Base-by-base conservation (phyloP, 2,888 invertebrate genomes). In the Dermolepida albohirtum region DNA sequence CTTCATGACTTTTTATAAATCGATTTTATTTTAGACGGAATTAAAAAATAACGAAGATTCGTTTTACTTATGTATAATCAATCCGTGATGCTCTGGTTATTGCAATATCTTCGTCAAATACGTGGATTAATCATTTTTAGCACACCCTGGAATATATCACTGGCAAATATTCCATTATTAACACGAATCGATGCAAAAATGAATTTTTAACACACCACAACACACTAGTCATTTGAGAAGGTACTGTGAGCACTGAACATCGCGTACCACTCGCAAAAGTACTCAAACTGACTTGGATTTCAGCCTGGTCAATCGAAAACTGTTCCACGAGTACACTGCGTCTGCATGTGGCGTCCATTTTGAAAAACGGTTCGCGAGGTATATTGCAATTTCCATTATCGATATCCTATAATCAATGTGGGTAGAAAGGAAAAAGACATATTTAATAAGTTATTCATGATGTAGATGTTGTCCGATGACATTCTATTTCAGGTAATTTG, bases 321-420 rank as follows among this genome's bases (percentile, higher is more conserved):
- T 59, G 14, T 29, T 27, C 14, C 29, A 29, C 54, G 40, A 54
- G 5, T 29, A 22, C 10, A 7, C 27, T 66, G 34, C 16, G 47
- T 66, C 22, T 40, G 27, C 11, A 39, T 34, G 14, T 34, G 66
- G 39, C 66, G 44, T 55, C 66, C 66, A 66, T 66, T 57, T 66
- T 66, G 66, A 40, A 66, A 57, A 65, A 44, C 16, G 34, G 8
- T 34, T 40, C 34, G 44, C 39, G 7, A 16, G 34, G 49, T n/a
- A 39, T 66, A 57, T 29, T 66, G 12, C 11, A 41, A 44, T 16
- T 47, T 5, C 47, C 22, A 34, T 52, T 64, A 64, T 64, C 52
- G 64, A 64, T 64, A 52, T 52, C 43, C 43, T 8, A 12, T 7
- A 27, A 27, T 59, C 44, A 44, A 47, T 44, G 8, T 12, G 29